A percentile compares a stretch with the other conserved stretches of the same genome.
Conservation (phyloP, 35 echinoderm and acorn worm genomes). For the Ophiothrix spiculata region DNA sequence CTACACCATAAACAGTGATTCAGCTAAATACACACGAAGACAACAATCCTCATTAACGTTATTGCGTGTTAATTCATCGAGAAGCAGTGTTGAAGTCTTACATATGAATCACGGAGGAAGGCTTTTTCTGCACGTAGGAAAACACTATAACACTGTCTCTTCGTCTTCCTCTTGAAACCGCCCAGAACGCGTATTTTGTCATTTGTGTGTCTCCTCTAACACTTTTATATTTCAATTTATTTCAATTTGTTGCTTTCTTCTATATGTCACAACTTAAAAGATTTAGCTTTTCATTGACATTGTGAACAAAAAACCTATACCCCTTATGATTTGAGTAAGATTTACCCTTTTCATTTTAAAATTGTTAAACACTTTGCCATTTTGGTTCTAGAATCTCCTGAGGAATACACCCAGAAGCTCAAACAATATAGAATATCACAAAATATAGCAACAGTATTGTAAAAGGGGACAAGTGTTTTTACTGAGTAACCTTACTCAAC, state of each 20-base stretch:
- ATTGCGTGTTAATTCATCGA: not conserved
- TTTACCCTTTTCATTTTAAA: too few species aligned
- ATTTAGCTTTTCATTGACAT: not conserved
- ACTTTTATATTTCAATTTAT: not conserved
- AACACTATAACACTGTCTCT: not conserved
- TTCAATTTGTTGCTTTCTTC: not conserved
- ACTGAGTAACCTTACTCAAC: too few species aligned
- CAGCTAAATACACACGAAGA: conserved; percentile 3
- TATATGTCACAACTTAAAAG: not conserved
- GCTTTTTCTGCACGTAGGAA: not conserved
- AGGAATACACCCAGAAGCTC: too few species aligned
- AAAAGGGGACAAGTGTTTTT: too few species aligned
- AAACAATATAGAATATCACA: too few species aligned
- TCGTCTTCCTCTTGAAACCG: not conserved
- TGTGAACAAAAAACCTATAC: too few species aligned
- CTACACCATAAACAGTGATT: not conserved
- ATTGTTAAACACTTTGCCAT: too few species aligned
- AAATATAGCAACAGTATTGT: too few species aligned
- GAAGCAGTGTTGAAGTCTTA: not conserved
- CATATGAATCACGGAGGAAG: not conserved
- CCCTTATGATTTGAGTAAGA: too few species aligned
- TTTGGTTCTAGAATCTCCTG: too few species aligned
- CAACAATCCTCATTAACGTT: not conserved
- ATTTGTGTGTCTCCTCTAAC: not conserved
- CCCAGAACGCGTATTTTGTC: not conserved